phyloP scores from a whole-genome alignment of 2,113 vertebrate genomes.

The Odocoileus hemionus region DNA sequence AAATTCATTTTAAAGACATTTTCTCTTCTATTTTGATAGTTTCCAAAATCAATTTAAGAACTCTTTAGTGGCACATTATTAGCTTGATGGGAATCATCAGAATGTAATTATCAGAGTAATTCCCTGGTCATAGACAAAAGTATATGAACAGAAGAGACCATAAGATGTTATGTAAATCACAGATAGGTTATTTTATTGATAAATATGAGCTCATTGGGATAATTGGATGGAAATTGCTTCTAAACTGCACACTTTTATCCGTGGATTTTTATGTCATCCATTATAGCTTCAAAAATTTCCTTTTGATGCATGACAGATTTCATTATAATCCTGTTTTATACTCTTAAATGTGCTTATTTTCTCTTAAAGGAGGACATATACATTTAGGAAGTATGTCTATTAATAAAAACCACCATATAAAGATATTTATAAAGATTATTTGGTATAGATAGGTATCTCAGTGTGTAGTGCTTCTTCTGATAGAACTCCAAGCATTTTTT shows the following conservation, averaged over 20 bases:
- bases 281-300: neutral
- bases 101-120: neutral
- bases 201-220: neutral
- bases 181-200: conserved; percentile 10
- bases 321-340: neutral
- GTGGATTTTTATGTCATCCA: neutral
- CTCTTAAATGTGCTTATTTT: neutral
- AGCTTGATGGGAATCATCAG: neutral
- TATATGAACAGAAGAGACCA: neutral
- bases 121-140: neutral
- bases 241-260: neutral
- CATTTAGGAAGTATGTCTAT: neutral
- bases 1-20: neutral
- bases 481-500: neutral
- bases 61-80: neutral
- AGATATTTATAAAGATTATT: neutral
- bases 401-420: neutral
- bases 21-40: conserved; percentile 30
- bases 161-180: neutral
- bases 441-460: neutral
- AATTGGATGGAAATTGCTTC: conserved; percentile 31
- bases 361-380: neutral
- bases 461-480: neutral
- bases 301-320: neutral
- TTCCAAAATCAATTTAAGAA: conserved; percentile 12